Percentiles rank a stretch among this genome's conserved stretches.
Evolutionary conservation across 2,113 vertebrate genomes (phyloP).

Genomic region (Taurulus bubalis): DNA sequence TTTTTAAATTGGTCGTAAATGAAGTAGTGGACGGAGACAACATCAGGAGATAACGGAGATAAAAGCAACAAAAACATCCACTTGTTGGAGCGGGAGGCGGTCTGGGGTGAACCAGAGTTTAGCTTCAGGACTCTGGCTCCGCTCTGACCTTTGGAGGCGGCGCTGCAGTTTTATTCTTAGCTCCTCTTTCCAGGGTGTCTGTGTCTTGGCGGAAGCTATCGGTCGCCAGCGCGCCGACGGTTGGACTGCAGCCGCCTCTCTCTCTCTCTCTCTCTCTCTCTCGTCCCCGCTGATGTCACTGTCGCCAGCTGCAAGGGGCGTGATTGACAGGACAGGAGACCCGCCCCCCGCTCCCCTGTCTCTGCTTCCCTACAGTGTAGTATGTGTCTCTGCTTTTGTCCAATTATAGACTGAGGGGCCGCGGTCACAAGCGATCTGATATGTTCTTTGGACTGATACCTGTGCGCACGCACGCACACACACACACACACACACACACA

Average conservation of each 20-base stretch:
- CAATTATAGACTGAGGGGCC: constrained; percentile 65
- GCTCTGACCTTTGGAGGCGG: constrained; percentile 71
- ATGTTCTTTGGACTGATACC: constrained; percentile 49
- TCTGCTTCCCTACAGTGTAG: constrained; percentile 45
- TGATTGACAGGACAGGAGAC: constrained; percentile 72
- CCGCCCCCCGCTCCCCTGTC: constrained; percentile 29
- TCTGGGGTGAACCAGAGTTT: constrained; percentile 69
- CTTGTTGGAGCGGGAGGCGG: not conserved
- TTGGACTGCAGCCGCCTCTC: constrained; percentile 55
- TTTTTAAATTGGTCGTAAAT: not conserved
- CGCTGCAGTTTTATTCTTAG: constrained; percentile 78
- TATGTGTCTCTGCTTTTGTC: constrained; percentile 70
- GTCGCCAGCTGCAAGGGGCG: constrained; percentile 51
- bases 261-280: constrained; percentile 6
- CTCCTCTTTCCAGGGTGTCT: constrained; percentile 63
- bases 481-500: constrained; percentile 3
- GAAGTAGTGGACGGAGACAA: not conserved
- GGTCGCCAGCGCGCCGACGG: constrained; percentile 66
- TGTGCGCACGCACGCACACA: constrained; percentile 10
- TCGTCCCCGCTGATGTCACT: constrained; percentile 67
- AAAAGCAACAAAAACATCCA: not conserved
- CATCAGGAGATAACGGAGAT: not conserved
- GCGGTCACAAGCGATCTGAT: not conserved
- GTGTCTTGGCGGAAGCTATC: constrained; percentile 73
- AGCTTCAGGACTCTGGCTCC: constrained; percentile 52